Evolutionary conservation across 2,888 invertebrate genomes (phyloP).

Genomic region (Gastracanthus pulcherrimus): DNA sequence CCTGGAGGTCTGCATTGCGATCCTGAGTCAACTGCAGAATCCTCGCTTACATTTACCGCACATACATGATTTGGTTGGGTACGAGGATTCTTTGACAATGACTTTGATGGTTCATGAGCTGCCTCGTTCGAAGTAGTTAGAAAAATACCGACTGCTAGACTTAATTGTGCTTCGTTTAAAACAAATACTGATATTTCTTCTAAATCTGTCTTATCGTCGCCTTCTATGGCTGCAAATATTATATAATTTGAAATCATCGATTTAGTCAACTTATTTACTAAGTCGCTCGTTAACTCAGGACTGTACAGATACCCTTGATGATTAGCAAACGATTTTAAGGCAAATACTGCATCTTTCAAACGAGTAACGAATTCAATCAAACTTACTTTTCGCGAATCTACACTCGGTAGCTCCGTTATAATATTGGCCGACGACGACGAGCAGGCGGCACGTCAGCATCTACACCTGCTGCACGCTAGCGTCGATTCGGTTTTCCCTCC

Average conservation of each 20-base stretch:
- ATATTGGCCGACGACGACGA: no score
- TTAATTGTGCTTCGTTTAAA: not conserved
- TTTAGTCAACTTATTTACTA: not conserved
- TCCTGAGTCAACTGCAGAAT: not conserved
- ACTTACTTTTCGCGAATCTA: no score
- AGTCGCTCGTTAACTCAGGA: not conserved
- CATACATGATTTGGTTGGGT: not conserved
- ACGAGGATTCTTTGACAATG: not conserved
- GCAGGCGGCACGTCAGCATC: no score
- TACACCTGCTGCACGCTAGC: no score
- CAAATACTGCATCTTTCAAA: no score
- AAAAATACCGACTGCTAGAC: not conserved
- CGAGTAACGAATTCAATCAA: no score
- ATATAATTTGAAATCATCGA: not conserved
- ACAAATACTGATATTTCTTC: constrained; percentile 3
- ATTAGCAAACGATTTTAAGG: constrained; percentile 12
- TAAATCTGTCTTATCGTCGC: not conserved
- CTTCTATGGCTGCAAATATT: not conserved
- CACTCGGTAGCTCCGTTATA: no score
- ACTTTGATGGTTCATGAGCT: no score
- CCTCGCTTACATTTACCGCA: not conserved
- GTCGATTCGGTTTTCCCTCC: no score
- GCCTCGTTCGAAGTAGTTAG: not conserved
- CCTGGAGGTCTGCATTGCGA: not conserved
- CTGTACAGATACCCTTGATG: constrained; percentile 2